Evolutionary conservation across 2,113 vertebrate species (phyloP), one percentile per base, ranked within the genome.

Genomic region (Corydoras sp.): DNA sequence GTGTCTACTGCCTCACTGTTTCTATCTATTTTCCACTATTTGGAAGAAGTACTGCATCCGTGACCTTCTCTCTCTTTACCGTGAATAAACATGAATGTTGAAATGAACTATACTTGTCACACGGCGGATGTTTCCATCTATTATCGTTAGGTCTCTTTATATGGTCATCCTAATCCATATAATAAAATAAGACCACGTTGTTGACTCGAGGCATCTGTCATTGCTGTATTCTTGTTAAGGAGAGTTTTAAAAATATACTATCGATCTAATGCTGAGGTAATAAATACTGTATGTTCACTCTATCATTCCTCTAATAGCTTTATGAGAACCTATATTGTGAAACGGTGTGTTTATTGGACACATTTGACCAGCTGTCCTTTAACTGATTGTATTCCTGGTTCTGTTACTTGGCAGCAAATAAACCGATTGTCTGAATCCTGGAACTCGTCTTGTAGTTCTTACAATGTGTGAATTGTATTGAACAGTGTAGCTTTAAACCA

Each of bases 371-470:
- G 59, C 73, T 73, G 59, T 69, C 53, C 53, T 74, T 50, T 77
- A 75, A 13, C 66, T 80, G 68, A 69, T 72, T 75, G 29, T 65
- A 49, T 72, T 58, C 10, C 13, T 58, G 76, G 78, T 66, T 84
- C 88, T 84, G 85, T 90, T 82, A 86, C 83, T 89, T 78, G 88
- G 90, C 80, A 91, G 85, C 82, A 86, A 93, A 92, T 94, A 93
- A 93, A 93, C 24, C 5, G 35, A 43, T 43, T 43, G 35, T 43
- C 35, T 43, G 35, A 43, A 43, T 43, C 35, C 35, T 43, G 35
- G 35, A 5, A 43, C 7, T 8, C 35, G 35, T 43, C 35, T 43
- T 43, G 35, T 43, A 43, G 35, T 43, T 43, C 35, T 43, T 43
- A 43, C 35, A 43, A 12, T 10, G 43, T 24, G 24, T 31, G 24